Percentiles rank a stretch among this genome's conserved stretches.
phyloP scores from a whole-genome alignment of 1,140 invertebrate genomes.

The Eriosoma lanigerum region DNA sequence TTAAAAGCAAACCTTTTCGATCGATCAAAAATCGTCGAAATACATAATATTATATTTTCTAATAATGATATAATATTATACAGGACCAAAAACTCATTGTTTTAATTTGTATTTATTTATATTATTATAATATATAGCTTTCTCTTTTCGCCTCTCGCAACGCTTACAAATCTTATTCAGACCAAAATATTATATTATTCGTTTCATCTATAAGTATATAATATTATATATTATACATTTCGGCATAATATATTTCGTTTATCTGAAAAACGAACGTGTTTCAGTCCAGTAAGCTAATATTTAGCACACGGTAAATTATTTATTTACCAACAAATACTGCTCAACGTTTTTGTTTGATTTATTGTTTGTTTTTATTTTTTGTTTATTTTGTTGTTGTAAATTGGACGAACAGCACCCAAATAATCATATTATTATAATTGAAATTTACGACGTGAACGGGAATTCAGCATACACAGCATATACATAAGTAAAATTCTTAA shows the following conservation, averaged over 20 bases:
- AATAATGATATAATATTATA: no score
- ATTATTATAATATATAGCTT: neutral
- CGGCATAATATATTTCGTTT: neutral
- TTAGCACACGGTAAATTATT: constrained; percentile 46
- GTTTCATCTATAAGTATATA: constrained; percentile 21
- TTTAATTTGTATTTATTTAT: constrained; percentile 20
- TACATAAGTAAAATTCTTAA: no score
- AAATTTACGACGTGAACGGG: no score
- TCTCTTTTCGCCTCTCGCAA: neutral
- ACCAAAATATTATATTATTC: constrained; percentile 14
- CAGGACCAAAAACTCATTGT: constrained; percentile 13
- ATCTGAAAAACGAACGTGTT: constrained; percentile 50
- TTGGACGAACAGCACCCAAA: constrained; percentile 13
- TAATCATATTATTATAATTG: neutral
- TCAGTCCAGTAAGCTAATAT: constrained; percentile 51
- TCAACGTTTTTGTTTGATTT: constrained; percentile 45
- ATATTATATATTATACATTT: neutral
- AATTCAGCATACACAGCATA: no score
- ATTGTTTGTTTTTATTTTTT: constrained; percentile 3
- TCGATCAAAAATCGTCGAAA: constrained; percentile 9
- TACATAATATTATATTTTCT: no score
- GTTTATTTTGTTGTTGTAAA: constrained; percentile 14
- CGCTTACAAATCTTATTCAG: constrained; percentile 10
- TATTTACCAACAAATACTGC: constrained; percentile 47
- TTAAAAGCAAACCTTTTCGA: neutral